Conservation (phyloP, 2,113 vertebrate species). For the Paramisgurnus dabryanus region DNA sequence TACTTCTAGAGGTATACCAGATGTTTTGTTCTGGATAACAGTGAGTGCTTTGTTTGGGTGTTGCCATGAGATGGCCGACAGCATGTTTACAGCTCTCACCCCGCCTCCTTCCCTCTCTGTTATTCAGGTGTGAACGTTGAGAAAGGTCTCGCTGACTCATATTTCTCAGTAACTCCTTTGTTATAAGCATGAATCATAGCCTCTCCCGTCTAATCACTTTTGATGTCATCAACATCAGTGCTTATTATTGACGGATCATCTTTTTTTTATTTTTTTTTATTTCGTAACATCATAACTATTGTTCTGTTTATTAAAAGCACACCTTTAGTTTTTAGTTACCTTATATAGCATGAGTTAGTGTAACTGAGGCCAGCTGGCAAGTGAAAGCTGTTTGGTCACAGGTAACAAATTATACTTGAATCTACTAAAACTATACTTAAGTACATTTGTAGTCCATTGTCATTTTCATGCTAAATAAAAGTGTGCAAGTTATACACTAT, state of each 20-base stretch:
- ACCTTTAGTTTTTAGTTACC: background rate
- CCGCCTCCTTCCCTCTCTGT: background rate
- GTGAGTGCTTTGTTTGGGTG: conserved; percentile 36
- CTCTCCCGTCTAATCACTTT: background rate
- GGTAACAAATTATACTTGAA: too few species aligned
- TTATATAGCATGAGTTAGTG: too few species aligned
- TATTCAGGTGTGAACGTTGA: background rate
- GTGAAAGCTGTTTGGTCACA: too few species aligned
- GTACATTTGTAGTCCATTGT: too few species aligned
- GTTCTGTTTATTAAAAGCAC: background rate
- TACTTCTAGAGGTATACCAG: too few species aligned
- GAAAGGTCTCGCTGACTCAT: background rate
- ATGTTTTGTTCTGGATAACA: background rate
- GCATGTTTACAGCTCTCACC: background rate
- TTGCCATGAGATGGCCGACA: conserved; percentile 47
- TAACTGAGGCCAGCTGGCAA: too few species aligned
- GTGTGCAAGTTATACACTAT: too few species aligned
- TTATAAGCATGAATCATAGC: background rate
- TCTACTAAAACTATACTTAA: too few species aligned
- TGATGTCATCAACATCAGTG: background rate
- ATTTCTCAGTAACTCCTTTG: background rate
- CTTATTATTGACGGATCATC: too few species aligned
- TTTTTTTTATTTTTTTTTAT: too few species aligned
- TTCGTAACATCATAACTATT: too few species aligned
- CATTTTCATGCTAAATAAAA: too few species aligned